A percentile compares a stretch with the other conserved stretches of the same genome.
Evolutionary conservation across 2,113 vertebrate genomes (phyloP).

Genomic region (Puntigrus tetrazona): DNA sequence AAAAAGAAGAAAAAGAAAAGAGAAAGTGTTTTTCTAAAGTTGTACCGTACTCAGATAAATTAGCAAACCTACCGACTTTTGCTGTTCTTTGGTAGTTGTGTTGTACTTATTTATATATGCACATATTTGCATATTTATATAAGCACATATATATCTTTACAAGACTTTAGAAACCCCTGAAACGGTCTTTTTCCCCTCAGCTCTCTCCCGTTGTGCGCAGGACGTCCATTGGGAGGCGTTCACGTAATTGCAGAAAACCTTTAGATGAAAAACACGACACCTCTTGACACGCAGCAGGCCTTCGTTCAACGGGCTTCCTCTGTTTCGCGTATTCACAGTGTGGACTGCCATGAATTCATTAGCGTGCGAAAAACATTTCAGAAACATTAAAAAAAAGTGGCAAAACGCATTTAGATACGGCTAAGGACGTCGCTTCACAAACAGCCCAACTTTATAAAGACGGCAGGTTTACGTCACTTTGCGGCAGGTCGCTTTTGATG

Average conservation of each 20-base stretch:
- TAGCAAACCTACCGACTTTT: neutral
- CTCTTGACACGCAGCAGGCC: neutral
- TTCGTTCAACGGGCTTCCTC: neutral
- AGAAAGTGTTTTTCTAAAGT: too few relatives aligned
- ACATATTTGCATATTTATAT: too few relatives aligned
- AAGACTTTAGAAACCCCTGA: neutral
- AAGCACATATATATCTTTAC: too few relatives aligned
- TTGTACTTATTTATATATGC: neutral
- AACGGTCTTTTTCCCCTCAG: neutral
- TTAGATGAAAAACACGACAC: neutral
- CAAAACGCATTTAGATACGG: neutral
- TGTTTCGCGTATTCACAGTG: neutral
- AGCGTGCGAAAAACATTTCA: neutral
- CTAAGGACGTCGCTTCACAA: neutral
- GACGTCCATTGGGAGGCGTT: constrained; percentile 25
- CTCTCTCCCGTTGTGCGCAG: neutral
- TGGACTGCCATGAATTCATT: neutral
- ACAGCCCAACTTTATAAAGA: neutral
- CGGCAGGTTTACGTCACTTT: neutral
- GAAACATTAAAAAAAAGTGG: too few relatives aligned
- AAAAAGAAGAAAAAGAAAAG: too few relatives aligned
- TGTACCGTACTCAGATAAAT: too few relatives aligned
- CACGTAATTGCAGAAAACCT: neutral
- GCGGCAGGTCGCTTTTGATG: neutral
- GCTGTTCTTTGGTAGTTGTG: neutral